phyloP scores from a whole-genome alignment of 2,888 invertebrate genomes.

The Homarus gammarus region DNA sequence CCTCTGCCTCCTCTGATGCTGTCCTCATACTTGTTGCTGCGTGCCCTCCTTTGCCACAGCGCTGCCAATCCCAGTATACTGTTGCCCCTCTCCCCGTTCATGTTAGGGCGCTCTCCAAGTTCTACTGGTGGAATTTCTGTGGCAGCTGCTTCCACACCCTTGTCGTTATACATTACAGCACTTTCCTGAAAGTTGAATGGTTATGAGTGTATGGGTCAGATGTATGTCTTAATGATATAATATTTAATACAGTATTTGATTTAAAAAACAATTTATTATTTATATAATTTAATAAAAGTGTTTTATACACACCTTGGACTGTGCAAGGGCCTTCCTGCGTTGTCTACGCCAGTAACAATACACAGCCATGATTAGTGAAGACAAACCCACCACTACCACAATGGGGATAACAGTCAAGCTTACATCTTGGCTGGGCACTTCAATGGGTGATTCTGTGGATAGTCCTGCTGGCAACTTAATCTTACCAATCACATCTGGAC shows the following conservation, averaged over 20 bases:
- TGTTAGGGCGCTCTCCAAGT: not conserved
- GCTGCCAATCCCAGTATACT: constrained; percentile 28
- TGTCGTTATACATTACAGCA: constrained; percentile 62
- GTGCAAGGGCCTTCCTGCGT: constrained; percentile 22
- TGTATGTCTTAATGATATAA: not conserved
- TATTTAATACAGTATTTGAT: not conserved
- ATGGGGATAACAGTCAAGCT: constrained; percentile 50
- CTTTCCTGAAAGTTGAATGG: constrained; percentile 43
- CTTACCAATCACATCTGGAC: not conserved
- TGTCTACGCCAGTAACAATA: constrained; percentile 37
- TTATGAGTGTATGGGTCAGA: not conserved
- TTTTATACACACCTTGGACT: constrained; percentile 32
- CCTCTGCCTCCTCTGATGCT: constrained; percentile 13
- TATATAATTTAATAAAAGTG: not conserved
- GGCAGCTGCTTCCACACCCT: constrained; percentile 54
- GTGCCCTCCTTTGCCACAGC: constrained; percentile 52
- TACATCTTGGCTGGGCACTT: not conserved
- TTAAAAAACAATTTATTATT: not conserved
- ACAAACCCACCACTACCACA: constrained; percentile 47
- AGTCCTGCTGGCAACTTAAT: not conserved
- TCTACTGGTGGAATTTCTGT: constrained; percentile 26
- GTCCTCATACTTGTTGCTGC: constrained; percentile 62
- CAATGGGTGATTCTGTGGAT: not conserved
- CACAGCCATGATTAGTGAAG: constrained; percentile 10
- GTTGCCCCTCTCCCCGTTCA: not conserved